These are phyloP conservation scores for Lamellibrachia satsuma DNA, from an alignment of 2,888 invertebrate species.

Conservation along the genomic window DNA sequence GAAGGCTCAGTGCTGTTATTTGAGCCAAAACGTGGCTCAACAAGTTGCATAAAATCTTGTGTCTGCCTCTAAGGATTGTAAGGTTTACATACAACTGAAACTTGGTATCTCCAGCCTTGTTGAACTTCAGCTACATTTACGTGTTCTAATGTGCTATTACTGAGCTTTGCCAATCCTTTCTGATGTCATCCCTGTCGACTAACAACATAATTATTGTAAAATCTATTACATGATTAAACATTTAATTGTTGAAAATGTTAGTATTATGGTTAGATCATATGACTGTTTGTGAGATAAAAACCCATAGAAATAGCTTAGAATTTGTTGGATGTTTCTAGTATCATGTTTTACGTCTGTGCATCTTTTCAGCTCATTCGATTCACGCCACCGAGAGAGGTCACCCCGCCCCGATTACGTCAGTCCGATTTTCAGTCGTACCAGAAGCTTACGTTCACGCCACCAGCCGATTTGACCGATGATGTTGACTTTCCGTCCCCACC, in stretches of 20 bases:
- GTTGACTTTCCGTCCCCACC: conserved; percentile 23
- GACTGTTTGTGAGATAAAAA: neutral
- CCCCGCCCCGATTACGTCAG: conserved; percentile 36
- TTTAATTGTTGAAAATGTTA: neutral
- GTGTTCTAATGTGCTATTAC: neutral
- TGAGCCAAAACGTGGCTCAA: neutral
- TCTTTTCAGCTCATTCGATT: conserved; percentile 39
- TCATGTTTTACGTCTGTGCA: neutral
- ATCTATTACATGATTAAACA: neutral
- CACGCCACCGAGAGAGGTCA: conserved; percentile 41
- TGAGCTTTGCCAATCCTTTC: neutral
- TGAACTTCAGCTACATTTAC: conserved; percentile 5
- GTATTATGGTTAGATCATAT: neutral
- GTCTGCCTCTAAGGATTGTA: neutral
- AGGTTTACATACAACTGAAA: neutral
- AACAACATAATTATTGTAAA: neutral
- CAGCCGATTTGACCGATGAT: neutral
- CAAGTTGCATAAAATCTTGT: neutral
- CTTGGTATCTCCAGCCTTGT: neutral
- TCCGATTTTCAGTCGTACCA: conserved; percentile 32
- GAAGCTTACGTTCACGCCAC: conserved; percentile 22
- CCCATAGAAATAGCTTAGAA: neutral
- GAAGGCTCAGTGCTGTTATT: neutral
- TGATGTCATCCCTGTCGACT: neutral
- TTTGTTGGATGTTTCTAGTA: neutral